Conservation (phyloP, 23 tunicate species). For the Trididemnum nubilum region DNA sequence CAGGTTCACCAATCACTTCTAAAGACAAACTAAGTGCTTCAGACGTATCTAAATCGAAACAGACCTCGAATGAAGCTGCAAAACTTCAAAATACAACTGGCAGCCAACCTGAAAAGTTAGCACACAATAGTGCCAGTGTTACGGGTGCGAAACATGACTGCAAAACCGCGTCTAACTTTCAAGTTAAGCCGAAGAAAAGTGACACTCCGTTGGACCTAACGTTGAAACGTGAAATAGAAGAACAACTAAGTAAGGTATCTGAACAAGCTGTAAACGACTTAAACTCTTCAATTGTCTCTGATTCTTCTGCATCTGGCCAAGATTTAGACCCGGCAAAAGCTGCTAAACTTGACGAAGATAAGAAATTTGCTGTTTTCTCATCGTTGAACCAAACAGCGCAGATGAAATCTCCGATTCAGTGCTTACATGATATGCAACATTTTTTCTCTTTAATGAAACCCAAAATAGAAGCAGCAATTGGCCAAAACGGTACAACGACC, state of each 20-base stretch:
- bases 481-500: neutral
- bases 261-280: neutral
- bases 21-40: neutral
- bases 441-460: constrained; percentile 37
- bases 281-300: neutral
- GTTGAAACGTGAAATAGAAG: constrained; percentile 24
- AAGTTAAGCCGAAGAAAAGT: neutral
- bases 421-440: constrained; percentile 47
- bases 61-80: neutral
- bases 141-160: neutral
- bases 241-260: neutral
- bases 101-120: no score
- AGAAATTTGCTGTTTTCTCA: neutral
- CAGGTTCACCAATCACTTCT: neutral
- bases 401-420: constrained; percentile 45
- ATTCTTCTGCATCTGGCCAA: neutral
- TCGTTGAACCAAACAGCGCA: neutral
- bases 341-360: neutral
- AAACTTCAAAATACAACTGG: no score
- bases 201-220: constrained; percentile 38
- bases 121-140: neutral
- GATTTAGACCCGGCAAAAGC: neutral
- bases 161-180: neutral
- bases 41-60: neutral
- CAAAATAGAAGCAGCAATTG: constrained; percentile 24